phyloP scores from a whole-genome alignment of 2,888 invertebrate species.

The Synanthedon vespiformis region DNA sequence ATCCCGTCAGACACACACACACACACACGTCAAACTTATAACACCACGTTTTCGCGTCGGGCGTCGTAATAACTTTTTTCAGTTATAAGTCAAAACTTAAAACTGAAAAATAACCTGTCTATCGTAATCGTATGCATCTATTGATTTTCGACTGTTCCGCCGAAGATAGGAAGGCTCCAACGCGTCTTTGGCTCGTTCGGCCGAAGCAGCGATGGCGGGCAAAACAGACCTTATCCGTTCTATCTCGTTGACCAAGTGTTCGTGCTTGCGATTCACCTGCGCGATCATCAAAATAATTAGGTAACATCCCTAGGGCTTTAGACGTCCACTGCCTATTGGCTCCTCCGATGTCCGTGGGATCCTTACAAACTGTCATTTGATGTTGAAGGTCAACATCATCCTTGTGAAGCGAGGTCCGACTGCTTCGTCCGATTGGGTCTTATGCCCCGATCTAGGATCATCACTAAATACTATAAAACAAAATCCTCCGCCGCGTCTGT shows the following conservation, averaged over 20 bases:
- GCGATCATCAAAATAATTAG: not conserved
- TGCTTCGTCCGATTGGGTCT: not conserved
- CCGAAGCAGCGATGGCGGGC: conserved; percentile 43
- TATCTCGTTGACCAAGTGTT: conserved; percentile 43
- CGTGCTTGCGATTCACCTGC: conserved; percentile 48
- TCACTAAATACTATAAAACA: not conserved
- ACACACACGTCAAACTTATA: no score
- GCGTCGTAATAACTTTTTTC: no score
- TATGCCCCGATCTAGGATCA: no score
- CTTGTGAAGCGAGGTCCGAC: not conserved
- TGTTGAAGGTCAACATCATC: no score
- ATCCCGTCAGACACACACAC: no score
- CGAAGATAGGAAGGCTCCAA: conserved; percentile 28
- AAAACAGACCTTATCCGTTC: conserved; percentile 40
- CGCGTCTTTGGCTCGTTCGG: conserved; percentile 40
- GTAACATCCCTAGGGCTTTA: no score
- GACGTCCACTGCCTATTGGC: no score
- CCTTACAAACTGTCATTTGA: no score
- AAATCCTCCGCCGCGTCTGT: no score
- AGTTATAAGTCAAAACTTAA: no score
- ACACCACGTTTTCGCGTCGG: no score
- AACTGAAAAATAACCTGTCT: conserved; percentile 30
- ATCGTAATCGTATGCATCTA: conserved; percentile 41
- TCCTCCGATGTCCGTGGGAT: no score
- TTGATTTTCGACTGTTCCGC: conserved; percentile 14